phyloP scores from a whole-genome alignment of 1,140 invertebrate genomes.

The Caenorhabditis inopinata region DNA sequence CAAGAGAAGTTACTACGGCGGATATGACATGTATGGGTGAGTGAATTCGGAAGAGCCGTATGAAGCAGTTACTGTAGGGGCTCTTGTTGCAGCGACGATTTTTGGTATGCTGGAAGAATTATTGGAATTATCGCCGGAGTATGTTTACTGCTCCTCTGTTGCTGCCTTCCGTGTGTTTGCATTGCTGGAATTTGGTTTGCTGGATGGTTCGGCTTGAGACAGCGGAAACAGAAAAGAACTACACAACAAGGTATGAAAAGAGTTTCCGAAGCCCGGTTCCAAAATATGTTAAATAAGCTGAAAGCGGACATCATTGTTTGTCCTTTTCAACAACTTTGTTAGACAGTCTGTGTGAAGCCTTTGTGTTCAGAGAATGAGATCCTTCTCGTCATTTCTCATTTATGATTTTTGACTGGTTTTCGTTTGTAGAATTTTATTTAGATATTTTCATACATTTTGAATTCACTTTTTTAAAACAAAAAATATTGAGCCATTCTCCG shows the following conservation, averaged over 20 bases:
- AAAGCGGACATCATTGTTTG: no score
- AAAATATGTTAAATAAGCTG: no score
- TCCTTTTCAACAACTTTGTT: no score
- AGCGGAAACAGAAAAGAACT: background rate
- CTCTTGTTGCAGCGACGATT: constrained; percentile 43
- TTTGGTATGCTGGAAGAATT: constrained; percentile 44
- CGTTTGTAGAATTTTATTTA: no score
- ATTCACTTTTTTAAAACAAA: no score
- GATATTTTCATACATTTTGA: no score
- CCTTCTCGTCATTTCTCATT: no score
- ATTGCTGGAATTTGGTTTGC: constrained; percentile 43
- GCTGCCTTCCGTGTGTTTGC: constrained; percentile 44
- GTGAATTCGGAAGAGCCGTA: background rate
- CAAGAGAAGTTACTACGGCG: constrained; percentile 3
- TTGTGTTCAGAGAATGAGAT: no score
- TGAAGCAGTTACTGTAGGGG: background rate
- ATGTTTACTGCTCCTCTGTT: constrained; percentile 26
- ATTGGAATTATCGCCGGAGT: constrained; percentile 40
- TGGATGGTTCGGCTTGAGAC: constrained; percentile 4
- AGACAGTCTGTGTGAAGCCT: no score
- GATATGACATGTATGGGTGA: constrained; percentile 27
- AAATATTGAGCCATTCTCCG: no score
- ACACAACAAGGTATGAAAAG: background rate
- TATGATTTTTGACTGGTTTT: no score
- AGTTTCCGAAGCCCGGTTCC: background rate